Evolutionary conservation across 1,140 invertebrate genomes (phyloP).

Genomic region (Steinernema feltiae): DNA sequence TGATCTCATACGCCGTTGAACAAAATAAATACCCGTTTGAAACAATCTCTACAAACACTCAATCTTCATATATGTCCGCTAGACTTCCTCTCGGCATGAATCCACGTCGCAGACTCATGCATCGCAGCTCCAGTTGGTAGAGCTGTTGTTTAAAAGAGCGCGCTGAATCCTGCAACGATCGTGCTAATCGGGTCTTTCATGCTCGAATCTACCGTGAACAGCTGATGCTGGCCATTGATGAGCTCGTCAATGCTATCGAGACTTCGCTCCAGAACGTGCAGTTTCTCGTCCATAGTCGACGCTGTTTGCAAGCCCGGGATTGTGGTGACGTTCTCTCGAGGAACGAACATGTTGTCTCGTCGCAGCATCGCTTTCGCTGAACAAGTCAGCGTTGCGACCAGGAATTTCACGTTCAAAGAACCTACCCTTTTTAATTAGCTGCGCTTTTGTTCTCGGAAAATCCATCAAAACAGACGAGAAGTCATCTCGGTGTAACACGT

Average conservation of each 20-base stretch:
- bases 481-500: neutral
- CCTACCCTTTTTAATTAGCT: neutral
- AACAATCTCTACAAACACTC: neutral
- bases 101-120: neutral
- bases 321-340: neutral
- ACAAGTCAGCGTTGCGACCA: neutral
- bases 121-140: neutral
- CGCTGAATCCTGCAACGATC: neutral
- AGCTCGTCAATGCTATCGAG: neutral
- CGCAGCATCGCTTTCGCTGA: neutral
- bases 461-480: neutral
- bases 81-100: neutral
- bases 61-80: neutral
- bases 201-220: neutral
- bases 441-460: neutral
- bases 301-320: neutral
- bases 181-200: neutral
- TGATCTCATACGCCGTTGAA: neutral
- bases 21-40: neutral
- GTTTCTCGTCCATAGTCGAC: neutral
- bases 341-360: constrained; percentile 5
- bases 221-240: neutral
- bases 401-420: too few relatives aligned
- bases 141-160: neutral
- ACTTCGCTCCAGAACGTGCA: neutral